These are phyloP conservation scores for Apodemia duryi DNA, from an alignment of 2,888 invertebrate genomes.

Conservation along the genomic window DNA sequence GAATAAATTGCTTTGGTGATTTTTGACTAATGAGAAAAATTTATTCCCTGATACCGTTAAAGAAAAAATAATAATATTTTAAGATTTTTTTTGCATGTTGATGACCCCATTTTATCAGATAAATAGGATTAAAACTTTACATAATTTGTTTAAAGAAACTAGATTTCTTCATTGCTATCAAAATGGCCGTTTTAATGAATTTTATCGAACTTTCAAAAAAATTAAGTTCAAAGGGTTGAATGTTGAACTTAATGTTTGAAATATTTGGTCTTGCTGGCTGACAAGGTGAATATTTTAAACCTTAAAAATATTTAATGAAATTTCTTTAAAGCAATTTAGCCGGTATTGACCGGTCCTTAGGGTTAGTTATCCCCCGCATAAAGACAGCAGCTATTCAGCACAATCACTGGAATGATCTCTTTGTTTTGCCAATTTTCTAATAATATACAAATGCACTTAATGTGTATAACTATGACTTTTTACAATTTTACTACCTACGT, in stretches of 20 bases:
- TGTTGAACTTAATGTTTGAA: no score
- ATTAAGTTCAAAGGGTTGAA: no score
- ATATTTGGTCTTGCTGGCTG: no score
- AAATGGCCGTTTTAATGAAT: no score
- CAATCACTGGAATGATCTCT: not conserved
- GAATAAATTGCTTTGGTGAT: conserved; percentile 49
- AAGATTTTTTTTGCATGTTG: not conserved
- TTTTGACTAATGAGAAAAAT: conserved; percentile 44
- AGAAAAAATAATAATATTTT: not conserved
- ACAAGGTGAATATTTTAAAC: no score
- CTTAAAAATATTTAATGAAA: no score
- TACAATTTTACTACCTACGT: conserved; percentile 33
- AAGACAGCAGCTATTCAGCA: not conserved
- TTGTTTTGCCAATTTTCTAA: conserved; percentile 32
- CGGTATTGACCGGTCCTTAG: no score
- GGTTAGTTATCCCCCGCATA: no score
- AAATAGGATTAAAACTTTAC: not conserved
- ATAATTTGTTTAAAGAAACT: no score
- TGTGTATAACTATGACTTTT: conserved; percentile 27
- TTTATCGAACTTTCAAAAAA: no score
- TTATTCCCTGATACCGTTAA: not conserved
- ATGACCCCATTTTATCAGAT: not conserved
- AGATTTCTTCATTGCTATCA: no score
- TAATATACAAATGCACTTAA: conserved; percentile 30
- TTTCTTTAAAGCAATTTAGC: no score